Conservation (phyloP, 2,888 invertebrate species). For the Heliconius ismenius region DNA sequence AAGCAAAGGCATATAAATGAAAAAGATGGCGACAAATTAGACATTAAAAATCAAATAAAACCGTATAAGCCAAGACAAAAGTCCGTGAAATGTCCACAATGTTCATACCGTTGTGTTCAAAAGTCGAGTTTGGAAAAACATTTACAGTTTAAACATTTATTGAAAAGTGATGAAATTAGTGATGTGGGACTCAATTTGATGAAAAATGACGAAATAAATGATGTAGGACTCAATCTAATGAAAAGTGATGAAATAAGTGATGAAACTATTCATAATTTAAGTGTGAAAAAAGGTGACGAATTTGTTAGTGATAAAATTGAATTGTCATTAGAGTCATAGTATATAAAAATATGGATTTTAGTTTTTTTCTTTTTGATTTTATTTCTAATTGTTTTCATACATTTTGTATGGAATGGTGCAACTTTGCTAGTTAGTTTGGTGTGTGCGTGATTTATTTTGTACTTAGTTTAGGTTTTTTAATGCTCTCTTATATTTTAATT, state of each 20-base stretch:
- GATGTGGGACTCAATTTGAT: conserved; percentile 38
- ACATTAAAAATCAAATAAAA: conserved; percentile 61
- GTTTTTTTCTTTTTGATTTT: conserved; percentile 31
- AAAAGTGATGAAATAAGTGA: conserved; percentile 39
- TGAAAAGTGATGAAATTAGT: conserved; percentile 28
- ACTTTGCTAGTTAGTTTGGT: conserved; percentile 1
- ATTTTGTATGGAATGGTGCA: conserved; percentile 33
- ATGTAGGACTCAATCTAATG: conserved; percentile 38
- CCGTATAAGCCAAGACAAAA: conserved; percentile 74
- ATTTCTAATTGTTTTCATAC: conserved; percentile 21
- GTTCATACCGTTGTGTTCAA: conserved; percentile 72
- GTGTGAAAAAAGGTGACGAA: conserved; percentile 43
- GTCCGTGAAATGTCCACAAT: conserved; percentile 70
- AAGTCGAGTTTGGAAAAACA: conserved; percentile 77
- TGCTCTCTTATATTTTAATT: conserved; percentile 20
- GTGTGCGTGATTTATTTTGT: conserved; percentile 16
- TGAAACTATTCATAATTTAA: conserved; percentile 27
- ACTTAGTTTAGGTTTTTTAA: conserved; percentile 18
- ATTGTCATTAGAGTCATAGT: conserved; percentile 51
- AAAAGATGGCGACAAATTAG: conserved; percentile 61
- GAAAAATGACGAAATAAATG: conserved; percentile 38
- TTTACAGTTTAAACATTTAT: conserved; percentile 68
- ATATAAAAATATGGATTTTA: conserved; percentile 28
- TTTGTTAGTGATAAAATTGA: conserved; percentile 45
- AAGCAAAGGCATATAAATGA: conserved; percentile 75